Conservation (phyloP, 2,888 invertebrate genomes). For the Tenthredo scrophulariae region DNA sequence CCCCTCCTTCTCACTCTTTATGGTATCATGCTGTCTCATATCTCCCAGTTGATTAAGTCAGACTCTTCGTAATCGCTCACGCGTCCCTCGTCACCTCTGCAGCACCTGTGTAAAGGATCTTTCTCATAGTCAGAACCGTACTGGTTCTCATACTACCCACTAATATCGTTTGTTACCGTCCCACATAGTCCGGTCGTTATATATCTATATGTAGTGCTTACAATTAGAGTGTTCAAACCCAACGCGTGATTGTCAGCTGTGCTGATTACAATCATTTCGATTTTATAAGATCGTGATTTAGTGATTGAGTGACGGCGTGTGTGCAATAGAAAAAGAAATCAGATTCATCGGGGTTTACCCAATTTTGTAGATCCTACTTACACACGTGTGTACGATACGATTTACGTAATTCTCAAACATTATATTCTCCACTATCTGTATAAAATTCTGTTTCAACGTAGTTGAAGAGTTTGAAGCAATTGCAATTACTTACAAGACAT, state of each 20-base stretch:
- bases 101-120: background rate
- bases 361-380: no score
- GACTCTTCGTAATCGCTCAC: constrained; percentile 8
- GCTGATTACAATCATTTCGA: background rate
- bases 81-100: background rate
- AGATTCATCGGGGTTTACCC: no score
- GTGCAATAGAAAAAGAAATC: no score
- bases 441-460: no score
- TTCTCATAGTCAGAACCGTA: background rate
- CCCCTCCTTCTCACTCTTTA: background rate
- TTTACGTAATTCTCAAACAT: no score
- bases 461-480: no score
- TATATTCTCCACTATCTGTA: no score
- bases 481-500: no score
- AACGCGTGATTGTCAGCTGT: background rate
- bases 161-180: background rate
- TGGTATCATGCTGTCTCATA: background rate
- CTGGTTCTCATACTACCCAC: background rate
- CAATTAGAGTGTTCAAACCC: background rate
- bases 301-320: background rate
- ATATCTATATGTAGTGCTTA: no score
- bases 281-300: background rate
- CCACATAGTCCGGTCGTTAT: no score
- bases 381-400: no score
- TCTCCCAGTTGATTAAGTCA: background rate